Evolutionary conservation across 2,797 vertebrate genomes (phyloP).

Genomic region (Galaxias olidus): DNA sequence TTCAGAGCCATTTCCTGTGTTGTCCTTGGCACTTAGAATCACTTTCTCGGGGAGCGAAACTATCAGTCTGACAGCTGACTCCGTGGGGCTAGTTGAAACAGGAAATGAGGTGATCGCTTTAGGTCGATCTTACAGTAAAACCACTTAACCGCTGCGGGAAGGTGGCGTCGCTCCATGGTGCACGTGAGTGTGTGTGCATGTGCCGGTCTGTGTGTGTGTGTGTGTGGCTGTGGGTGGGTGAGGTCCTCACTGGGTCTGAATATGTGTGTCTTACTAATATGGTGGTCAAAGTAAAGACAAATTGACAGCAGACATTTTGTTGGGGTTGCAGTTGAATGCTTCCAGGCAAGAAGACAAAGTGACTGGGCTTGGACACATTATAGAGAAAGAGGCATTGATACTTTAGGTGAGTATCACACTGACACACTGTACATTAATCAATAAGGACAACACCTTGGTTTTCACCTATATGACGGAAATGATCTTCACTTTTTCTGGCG

Average conservation of each 20-base stretch:
- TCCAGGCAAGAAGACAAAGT: no score
- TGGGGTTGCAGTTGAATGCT: no score
- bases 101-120: constrained; percentile 64
- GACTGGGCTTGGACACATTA: no score
- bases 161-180: constrained; percentile 28
- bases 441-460: no score
- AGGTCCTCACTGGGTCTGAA: no score
- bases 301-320: no score
- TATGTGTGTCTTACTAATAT: background rate
- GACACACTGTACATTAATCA: no score
- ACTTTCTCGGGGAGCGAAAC: constrained; percentile 57
- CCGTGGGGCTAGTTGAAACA: constrained; percentile 42
- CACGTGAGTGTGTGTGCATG: background rate
- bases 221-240: background rate
- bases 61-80: constrained; percentile 51
- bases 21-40: constrained; percentile 58
- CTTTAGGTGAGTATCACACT: no score
- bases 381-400: no score
- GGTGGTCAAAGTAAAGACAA: no score
- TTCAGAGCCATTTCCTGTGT: constrained; percentile 54
- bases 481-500: no score
- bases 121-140: constrained; percentile 64
- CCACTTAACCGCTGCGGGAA: constrained; percentile 58
- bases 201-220: background rate
- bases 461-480: no score